Percentiles rank a stretch among this genome's conserved stretches.
These are phyloP conservation scores for Ictidomys tridecemlineatus DNA, from an alignment of 2,113 vertebrate genomes.

Conservation along the genomic window DNA sequence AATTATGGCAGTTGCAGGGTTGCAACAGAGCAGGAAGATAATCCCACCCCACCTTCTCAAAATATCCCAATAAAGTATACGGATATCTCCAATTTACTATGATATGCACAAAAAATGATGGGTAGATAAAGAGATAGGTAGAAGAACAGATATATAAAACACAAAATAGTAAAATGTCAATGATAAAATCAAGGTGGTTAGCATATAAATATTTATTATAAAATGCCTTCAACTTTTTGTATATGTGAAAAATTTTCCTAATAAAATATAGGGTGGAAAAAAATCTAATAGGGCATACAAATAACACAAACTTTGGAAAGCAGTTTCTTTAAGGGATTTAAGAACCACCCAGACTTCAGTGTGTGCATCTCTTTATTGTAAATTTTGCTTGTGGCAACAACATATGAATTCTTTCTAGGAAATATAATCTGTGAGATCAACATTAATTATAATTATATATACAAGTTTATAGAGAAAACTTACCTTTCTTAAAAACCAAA, in stretches of 20 bases:
- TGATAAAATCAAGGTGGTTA: background rate
- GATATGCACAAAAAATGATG: background rate
- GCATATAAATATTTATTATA: background rate
- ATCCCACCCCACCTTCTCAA: background rate
- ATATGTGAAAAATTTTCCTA: conserved; percentile 17
- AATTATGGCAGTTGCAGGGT: background rate
- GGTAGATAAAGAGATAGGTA: background rate
- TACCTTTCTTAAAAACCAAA: conserved; percentile 49
- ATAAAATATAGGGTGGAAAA: conserved; percentile 27
- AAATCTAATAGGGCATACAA: conserved; percentile 10
- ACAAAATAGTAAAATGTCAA: background rate
- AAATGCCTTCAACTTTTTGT: conserved; percentile 12
- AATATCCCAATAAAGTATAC: background rate
- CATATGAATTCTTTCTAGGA: conserved; percentile 61
- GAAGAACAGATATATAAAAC: background rate
- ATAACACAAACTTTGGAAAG: conserved; percentile 55
- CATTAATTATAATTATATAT: conserved; percentile 46
- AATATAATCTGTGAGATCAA: conserved; percentile 43
- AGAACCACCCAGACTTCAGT: conserved; percentile 11
- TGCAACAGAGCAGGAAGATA: background rate
- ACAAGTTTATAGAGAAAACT: conserved; percentile 26
- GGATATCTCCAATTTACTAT: background rate
- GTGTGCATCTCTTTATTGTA: conserved; percentile 15
- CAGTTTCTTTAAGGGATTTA: conserved; percentile 42
- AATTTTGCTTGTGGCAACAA: conserved; percentile 35